Base-by-base conservation (phyloP, 1,140 invertebrate species). In the Aphis gossypii region DNA sequence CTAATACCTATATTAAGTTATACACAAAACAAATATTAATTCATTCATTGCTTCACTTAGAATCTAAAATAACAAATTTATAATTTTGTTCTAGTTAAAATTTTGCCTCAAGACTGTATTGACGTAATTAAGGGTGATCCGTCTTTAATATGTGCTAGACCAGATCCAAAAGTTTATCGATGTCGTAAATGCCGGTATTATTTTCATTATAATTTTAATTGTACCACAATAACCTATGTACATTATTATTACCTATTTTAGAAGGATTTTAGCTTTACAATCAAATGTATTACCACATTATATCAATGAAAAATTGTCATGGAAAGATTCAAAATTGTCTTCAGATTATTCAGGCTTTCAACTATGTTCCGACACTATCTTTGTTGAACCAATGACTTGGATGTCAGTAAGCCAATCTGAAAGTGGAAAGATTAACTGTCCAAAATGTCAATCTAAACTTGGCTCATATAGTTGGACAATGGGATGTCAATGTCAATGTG, bases 391-490 rank as follows among this genome's bases (percentile, higher is more conserved):
- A 1, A 95, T 98, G 94, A 95, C 96, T 38, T 98, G 98, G 98
- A 98, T 98, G 97, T 96, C 96, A 94, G 97, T 97, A 83, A 95
- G 96, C 76, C 96, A 97, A 94, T 96, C 96, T 93, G 96, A 96
- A 5, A 96, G 97, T 94, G 97, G 97, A 5, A 98, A 98, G 95
- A 95, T 98, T n/a, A 96, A 97, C 95, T 98, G 98, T 95, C 98
- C 98, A 44, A 98, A 98, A 95, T 98, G 98, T 94, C 96, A 96
- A 84, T 96, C 96, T 84, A 98, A 98, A 95, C 95, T 98, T 84
- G 98, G 97, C 9, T 97, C 97, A 82, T 98, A 97, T 95, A 98
- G 97, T 95, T 98, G 97, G 98, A 96, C 98, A 89, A 97, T 97
- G 96, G 97, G 97, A 93, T 98, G 97, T 94, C 97, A 97, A 94